Evolutionary conservation across 2,113 vertebrate genomes (phyloP), one percentile per base, ranked within the genome.

Genomic region (Ivindomyrus marchei): DNA sequence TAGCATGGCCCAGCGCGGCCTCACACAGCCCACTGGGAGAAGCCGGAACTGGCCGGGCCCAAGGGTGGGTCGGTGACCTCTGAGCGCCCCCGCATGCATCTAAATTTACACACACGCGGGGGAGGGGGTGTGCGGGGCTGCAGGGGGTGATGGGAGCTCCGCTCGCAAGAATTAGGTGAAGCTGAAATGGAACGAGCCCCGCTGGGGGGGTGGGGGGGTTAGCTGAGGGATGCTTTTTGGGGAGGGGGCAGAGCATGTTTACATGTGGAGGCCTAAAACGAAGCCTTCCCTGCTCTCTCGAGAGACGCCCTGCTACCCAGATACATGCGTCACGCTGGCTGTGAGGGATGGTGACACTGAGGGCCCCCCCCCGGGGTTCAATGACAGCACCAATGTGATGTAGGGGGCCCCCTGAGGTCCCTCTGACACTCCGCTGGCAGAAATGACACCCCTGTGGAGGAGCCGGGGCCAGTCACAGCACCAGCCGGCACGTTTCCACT

Each of bases 161-260:
- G 4, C 24, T 27, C 8, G 31, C 27, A 86, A 39, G 24, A 89
- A 84, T 53, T 50, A 89, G 89, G 77, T 6, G 58, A 42, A 24
- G 56, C 45, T 58, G 85, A 91, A 88, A 4, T n/a, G 80, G 85
- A 80, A 56, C 62, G 62, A n/a, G 52, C 53, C 84, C 8, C 84
- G 84, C 53, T 36, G 56, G 42, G 56, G 42, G 8, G 88, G 90
- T 4, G 42, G 42, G 80, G 42, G 80, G 19, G 58, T n/a, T 66
- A 10, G n/a, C 80, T 88, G 74, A 91, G 90, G 80, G 31, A 89
- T 45, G 27, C 46, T 15, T 15, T 89, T 4, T 70, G 10, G 87
- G 58, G 87, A 21, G 19, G 50, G 74, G 27, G 53, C 4, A 88
- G 39, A 45, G 56, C 24, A 24, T 89, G 90, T 92, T 94, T 93